A percentile compares a stretch with the other conserved stretches of the same genome.
Conservation (phyloP, 2,113 vertebrate genomes). For the Otolemur garnettii region DNA sequence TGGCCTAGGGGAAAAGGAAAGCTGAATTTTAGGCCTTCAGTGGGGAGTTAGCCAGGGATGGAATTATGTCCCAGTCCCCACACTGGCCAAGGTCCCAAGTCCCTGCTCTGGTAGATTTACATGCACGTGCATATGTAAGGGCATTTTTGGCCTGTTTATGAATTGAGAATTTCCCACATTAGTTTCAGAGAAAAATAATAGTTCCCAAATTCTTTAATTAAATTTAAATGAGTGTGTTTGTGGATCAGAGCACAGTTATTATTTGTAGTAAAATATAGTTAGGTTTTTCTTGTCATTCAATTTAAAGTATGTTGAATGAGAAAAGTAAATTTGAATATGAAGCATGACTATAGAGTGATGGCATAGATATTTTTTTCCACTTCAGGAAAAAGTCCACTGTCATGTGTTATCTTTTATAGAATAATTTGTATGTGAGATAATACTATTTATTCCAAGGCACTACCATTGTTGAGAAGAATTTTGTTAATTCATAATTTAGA, state of each 20-base stretch:
- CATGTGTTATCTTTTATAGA: neutral
- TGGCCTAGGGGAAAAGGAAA: neutral
- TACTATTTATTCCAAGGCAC: slow-evolving; percentile 10
- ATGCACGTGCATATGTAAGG: neutral
- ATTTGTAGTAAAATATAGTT: slow-evolving; percentile 27
- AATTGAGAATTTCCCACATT: slow-evolving; percentile 41
- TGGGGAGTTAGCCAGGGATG: neutral
- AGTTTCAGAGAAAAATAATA: slow-evolving; percentile 55
- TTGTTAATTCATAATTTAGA: neutral
- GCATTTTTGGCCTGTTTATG: slow-evolving; percentile 20
- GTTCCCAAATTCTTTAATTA: slow-evolving; percentile 30
- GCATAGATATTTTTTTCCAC: neutral
- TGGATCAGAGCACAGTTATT: slow-evolving; percentile 38
- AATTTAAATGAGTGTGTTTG: slow-evolving; percentile 9
- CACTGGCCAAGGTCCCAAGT: neutral
- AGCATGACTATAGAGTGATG: neutral
- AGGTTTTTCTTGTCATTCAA: slow-evolving; percentile 30
- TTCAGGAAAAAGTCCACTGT: neutral
- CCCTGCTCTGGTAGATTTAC: neutral
- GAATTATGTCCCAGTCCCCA: neutral
- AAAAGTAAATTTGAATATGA: slow-evolving; percentile 61
- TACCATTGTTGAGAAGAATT: slow-evolving; percentile 20
- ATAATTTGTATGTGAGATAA: slow-evolving; percentile 18
- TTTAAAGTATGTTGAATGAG: slow-evolving; percentile 42
- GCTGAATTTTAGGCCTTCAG: neutral